Evolutionary conservation across 2,113 vertebrate species (phyloP), one percentile per base, ranked within the genome.

Genomic region (Axis porcinus): DNA sequence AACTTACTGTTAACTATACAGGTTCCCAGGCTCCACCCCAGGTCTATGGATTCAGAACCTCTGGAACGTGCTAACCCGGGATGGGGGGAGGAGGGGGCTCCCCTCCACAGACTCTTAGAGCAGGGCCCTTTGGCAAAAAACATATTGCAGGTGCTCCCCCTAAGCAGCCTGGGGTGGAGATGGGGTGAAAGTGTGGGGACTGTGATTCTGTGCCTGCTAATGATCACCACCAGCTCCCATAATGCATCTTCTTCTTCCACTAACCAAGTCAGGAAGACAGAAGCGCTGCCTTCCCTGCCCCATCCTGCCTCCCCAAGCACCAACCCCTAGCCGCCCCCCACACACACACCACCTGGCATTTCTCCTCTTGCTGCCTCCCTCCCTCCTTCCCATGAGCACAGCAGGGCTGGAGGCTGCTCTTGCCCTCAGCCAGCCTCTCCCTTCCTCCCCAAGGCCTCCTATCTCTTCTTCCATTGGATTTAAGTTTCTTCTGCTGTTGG

Each of bases 151-250:
- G 15, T 17, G 17, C 82, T 60, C 33, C 78, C 57, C 57, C 19
- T 36, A 54, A 62, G 78, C 62, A 67, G 15, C 30, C 30, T 43
- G 15, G n/a, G 43, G 8, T 67, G 6, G 12, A 84, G 57, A 76
- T 2, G 13, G 23, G 40, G 3, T 5, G 28, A 15, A 25, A 16
- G 1, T 7, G 2, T 1, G 7, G 4, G 36, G 15, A 3, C 9
- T 45, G 28, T 1, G 1, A 58, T 21, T n/a, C 43, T 57, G 33
- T 16, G 15, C 21, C 25, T 28, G n/a, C 45, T 21, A 43, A 83
- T 30, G 60, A 25, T 82, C 60, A 9, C 36, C 12, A 3, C 40
- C 12, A 40, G 88, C 55, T 57, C 52, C 79, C 21, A 21, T 52
- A 15, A 28, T 15, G 45, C 30, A 28, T 36, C 86, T 67, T 50